Evolutionary conservation across 2,888 invertebrate species (phyloP).

Genomic region (Operophtera brumata): DNA sequence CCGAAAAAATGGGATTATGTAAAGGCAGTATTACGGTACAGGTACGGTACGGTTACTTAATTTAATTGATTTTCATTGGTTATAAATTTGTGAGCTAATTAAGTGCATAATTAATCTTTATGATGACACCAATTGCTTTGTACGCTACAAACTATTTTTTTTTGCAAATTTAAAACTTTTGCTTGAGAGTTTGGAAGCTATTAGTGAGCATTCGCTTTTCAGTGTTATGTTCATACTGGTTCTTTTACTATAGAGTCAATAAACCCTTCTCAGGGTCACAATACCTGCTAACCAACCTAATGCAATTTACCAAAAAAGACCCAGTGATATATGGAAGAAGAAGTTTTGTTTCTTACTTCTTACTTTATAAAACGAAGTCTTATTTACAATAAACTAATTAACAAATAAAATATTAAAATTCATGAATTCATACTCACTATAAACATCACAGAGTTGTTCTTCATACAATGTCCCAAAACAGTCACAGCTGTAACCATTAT

Average conservation of each 20-base stretch:
- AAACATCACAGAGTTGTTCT: slow-evolving; percentile 94
- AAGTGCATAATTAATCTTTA: slow-evolving; percentile 13
- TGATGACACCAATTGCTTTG: background rate
- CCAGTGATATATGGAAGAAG: too few species aligned
- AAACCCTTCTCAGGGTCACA: too few species aligned
- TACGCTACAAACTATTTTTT: background rate
- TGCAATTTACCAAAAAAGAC: too few species aligned
- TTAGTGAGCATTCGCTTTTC: too few species aligned
- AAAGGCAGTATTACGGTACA: slow-evolving; percentile 16
- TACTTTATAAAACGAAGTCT: too few species aligned
- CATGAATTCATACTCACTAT: slow-evolving; percentile 83
- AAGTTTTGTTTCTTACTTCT: too few species aligned
- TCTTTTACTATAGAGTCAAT: too few species aligned
- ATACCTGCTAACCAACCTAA: too few species aligned
- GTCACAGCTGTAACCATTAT: slow-evolving; percentile 93
- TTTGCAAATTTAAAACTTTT: too few species aligned
- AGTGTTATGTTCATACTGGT: too few species aligned
- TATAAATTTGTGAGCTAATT: slow-evolving; percentile 26
- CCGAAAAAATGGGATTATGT: slow-evolving; percentile 24
- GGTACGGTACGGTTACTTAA: slow-evolving; percentile 8
- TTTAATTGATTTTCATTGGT: slow-evolving; percentile 18
- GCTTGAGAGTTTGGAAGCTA: too few species aligned
- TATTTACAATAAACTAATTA: too few species aligned
- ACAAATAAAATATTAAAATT: background rate
- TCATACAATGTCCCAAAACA: slow-evolving; percentile 96